These are phyloP conservation scores for Cetoscarus ocellatus DNA, from an alignment of 2,797 vertebrate genomes.

Conservation along the genomic window DNA sequence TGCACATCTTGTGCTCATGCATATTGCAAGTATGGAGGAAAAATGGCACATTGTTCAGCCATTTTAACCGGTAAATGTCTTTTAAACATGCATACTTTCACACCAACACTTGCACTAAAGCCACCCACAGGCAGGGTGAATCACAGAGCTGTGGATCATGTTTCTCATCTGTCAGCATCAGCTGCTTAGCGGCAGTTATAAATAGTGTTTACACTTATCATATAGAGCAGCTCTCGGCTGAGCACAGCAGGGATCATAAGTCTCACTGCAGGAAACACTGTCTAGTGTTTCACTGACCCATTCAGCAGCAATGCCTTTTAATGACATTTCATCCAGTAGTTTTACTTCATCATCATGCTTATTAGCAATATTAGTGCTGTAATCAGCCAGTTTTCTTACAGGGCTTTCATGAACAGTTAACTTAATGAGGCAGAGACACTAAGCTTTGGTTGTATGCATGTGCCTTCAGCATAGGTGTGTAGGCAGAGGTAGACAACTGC, in stretches of 20 bases:
- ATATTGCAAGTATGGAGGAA: too few relatives aligned
- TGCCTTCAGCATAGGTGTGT: not conserved
- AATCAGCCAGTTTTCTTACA: constrained; percentile 64
- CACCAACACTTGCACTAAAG: not conserved
- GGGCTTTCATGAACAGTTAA: constrained; percentile 63
- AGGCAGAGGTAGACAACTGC: too few relatives aligned
- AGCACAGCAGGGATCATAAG: constrained; percentile 50
- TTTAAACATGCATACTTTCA: not conserved
- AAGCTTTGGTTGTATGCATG: constrained; percentile 3
- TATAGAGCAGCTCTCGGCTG: constrained; percentile 44
- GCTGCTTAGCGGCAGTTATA: constrained; percentile 52
- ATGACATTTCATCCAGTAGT: constrained; percentile 65
- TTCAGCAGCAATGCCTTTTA: constrained; percentile 57
- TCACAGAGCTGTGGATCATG: constrained; percentile 26
- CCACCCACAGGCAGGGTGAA: constrained; percentile 12
- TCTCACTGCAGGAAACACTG: constrained; percentile 43
- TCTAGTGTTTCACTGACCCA: constrained; percentile 31
- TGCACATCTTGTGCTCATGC: too few relatives aligned
- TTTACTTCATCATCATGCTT: constrained; percentile 75
- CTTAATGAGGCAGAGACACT: constrained; percentile 18
- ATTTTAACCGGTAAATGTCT: not conserved
- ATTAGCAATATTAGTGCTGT: constrained; percentile 74
- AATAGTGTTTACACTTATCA: constrained; percentile 68
- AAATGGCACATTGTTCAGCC: not conserved
- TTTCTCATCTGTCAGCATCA: constrained; percentile 59